Conservation (phyloP, 2,797 vertebrate genomes). For the Urocyon cinereoargenteus region DNA sequence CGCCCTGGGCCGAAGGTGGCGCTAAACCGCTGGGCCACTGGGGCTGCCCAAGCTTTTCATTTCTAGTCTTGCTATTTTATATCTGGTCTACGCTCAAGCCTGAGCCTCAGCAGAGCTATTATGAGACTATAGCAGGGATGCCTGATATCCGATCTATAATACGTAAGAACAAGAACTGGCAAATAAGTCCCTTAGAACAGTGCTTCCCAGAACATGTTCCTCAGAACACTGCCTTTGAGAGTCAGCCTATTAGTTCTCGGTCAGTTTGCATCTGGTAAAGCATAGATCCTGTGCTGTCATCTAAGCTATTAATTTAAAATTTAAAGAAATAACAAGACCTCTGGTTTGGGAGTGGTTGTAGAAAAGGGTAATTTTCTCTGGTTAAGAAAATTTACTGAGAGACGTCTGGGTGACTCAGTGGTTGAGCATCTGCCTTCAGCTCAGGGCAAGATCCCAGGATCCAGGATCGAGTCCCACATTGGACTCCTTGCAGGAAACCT, state of each 20-base stretch:
- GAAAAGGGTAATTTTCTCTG: background rate
- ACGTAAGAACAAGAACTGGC: background rate
- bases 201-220: background rate
- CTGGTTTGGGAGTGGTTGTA: background rate
- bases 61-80: background rate
- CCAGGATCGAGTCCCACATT: no score
- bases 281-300: background rate
- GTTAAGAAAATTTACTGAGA: background rate
- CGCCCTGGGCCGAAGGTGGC: no score
- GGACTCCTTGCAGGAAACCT: no score
- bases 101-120: background rate
- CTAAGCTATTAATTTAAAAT: background rate
- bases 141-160: background rate
- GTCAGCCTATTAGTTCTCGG: background rate
- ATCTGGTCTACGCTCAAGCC: background rate
- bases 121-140: background rate
- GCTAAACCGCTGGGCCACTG: no score
- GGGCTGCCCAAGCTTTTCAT: background rate
- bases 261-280: background rate
- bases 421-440: no score
- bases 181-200: background rate
- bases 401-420: no score
- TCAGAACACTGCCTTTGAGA: background rate
- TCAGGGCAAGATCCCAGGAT: no score
- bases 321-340: background rate